Conservation (phyloP, 2,888 invertebrate genomes). For the Miltochrista miniata region DNA sequence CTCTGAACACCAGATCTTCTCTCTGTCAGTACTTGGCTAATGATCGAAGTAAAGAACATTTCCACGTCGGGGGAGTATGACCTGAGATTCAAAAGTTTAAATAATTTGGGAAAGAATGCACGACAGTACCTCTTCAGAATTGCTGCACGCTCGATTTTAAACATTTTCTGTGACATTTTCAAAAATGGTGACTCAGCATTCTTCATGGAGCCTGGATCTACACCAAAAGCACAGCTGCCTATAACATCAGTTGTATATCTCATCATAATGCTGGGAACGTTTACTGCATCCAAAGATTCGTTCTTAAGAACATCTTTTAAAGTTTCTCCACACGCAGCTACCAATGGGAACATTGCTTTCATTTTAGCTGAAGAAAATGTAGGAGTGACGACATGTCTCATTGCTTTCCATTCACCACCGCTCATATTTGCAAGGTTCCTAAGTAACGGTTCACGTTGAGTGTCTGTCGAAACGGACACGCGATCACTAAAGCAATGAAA, state of each 20-base stretch:
- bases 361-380: constrained; percentile 79
- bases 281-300: constrained; percentile 55
- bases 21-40: constrained; percentile 68
- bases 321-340: constrained; percentile 67
- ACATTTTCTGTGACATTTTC: constrained; percentile 76
- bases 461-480: constrained; percentile 69
- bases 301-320: constrained; percentile 53
- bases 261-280: constrained; percentile 66
- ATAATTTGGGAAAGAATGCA: constrained; percentile 68
- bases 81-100: constrained; percentile 71
- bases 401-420: constrained; percentile 75
- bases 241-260: constrained; percentile 77
- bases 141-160: constrained; percentile 62
- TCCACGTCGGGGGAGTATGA: constrained; percentile 71
- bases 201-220: constrained; percentile 69
- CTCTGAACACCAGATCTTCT: constrained; percentile 62
- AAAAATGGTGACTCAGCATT: constrained; percentile 70
- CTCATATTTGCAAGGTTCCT: constrained; percentile 77
- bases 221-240: constrained; percentile 77
- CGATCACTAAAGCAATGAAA: constrained; percentile 72
- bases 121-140: constrained; percentile 73
- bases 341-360: constrained; percentile 78
- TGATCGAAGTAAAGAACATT: constrained; percentile 67
- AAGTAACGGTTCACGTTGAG: constrained; percentile 70
- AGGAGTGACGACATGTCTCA: constrained; percentile 74